phyloP scores from a whole-genome alignment of 2,888 invertebrate genomes.

The Cyrtodaria siliqua region DNA sequence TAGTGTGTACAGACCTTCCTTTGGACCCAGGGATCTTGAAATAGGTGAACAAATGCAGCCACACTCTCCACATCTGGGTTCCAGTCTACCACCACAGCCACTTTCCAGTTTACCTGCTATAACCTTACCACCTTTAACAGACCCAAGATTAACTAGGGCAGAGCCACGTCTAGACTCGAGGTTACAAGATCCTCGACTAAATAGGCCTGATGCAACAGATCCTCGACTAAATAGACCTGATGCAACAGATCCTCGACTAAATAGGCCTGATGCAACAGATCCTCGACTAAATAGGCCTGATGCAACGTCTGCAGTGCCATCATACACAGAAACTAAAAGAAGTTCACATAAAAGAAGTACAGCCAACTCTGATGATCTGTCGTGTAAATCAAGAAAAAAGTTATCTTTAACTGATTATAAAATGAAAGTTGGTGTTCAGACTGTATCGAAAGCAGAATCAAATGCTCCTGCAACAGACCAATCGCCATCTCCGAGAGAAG shows the following conservation, averaged over 20 bases:
- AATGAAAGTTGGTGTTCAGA: slow-evolving; percentile 39
- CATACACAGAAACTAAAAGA: background rate
- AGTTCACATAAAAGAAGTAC: background rate
- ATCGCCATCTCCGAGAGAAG: background rate
- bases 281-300: slow-evolving; percentile 9
- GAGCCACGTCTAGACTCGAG: slow-evolving; percentile 4
- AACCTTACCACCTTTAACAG: background rate
- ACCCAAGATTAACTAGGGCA: background rate
- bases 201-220: slow-evolving; percentile 10
- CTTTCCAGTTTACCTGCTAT: background rate
- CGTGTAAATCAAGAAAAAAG: slow-evolving; percentile 35
- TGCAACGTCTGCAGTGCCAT: background rate
- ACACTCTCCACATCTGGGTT: background rate
- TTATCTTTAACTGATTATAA: slow-evolving; percentile 59
- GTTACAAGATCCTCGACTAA: slow-evolving; percentile 14
- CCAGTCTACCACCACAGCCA: background rate
- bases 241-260: background rate
- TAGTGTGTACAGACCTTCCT: slow-evolving; percentile 34
- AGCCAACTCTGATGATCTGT: background rate
- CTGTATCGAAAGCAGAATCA: background rate
- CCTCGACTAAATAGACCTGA: slow-evolving; percentile 14
- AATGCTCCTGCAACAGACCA: background rate
- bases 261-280: slow-evolving; percentile 4
- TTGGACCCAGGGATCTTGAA: slow-evolving; percentile 39
- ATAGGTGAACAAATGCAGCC: slow-evolving; percentile 17